Conservation (phyloP, 1,140 invertebrate genomes). For the Drosophila mayri region DNA sequence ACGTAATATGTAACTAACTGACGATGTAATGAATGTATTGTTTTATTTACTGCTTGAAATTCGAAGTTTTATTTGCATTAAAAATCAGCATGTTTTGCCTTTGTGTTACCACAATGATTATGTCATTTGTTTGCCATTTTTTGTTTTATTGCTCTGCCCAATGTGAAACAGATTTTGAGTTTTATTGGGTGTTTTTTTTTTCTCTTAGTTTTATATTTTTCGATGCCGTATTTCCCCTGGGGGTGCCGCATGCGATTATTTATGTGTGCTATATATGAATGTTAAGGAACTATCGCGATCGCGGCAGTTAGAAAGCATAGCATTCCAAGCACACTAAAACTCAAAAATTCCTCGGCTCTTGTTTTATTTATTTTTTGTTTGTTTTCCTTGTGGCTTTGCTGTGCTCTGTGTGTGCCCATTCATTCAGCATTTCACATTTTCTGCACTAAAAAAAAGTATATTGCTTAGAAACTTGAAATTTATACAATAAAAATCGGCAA, state of each 20-base stretch:
- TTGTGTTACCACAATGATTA: constrained; percentile 34
- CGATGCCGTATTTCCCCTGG: not conserved
- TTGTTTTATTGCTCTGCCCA: constrained; percentile 6
- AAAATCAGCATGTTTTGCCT: constrained; percentile 2
- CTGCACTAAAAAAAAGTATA: not conserved
- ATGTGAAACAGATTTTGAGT: constrained; percentile 16
- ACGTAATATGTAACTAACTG: no score
- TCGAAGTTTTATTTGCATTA: constrained; percentile 23
- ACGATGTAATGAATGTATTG: not conserved
- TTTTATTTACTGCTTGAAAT: constrained; percentile 9
- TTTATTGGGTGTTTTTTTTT: not conserved
- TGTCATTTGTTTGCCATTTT: constrained; percentile 31
- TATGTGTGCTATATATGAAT: not conserved
- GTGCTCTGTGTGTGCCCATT: constrained; percentile 38
- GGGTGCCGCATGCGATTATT: not conserved
- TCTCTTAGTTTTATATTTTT: constrained; percentile 1
- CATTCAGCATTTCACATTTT: constrained; percentile 53
- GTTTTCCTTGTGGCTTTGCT: constrained; percentile 7
- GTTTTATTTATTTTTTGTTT: constrained; percentile 22
- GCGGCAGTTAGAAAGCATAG: constrained; percentile 73
- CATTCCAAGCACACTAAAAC: constrained; percentile 48
- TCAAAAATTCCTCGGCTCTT: constrained; percentile 55
- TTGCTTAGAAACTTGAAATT: not conserved
- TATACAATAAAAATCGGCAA: not conserved
- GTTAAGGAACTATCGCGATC: constrained; percentile 57